Conservation (phyloP, 1,140 invertebrate species). For the Drosophila albomicans region DNA sequence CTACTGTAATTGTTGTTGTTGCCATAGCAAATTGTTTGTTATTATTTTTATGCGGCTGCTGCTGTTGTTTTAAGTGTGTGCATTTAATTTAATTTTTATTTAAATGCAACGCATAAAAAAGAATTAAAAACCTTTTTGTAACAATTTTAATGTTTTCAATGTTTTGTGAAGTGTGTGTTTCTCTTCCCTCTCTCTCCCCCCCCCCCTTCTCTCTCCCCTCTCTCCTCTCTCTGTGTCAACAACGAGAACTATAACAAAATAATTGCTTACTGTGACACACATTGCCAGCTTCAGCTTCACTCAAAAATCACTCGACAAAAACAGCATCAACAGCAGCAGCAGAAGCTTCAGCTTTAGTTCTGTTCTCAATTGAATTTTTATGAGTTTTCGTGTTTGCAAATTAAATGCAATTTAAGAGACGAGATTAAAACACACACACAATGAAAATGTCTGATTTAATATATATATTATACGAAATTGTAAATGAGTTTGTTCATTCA, state of each 20-base stretch:
- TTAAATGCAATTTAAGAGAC: background rate
- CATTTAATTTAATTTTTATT: slow-evolving; percentile 78
- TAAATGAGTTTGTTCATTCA: too few species aligned
- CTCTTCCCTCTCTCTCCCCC: background rate
- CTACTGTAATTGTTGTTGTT: slow-evolving; percentile 37
- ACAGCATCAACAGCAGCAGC: background rate
- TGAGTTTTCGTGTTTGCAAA: background rate
- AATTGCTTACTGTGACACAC: slow-evolving; percentile 38
- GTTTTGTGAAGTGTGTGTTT: slow-evolving; percentile 14
- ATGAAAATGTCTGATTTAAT: background rate
- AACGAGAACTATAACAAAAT: slow-evolving; percentile 22
- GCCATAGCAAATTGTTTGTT: slow-evolving; percentile 34
- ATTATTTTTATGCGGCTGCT: slow-evolving; percentile 30
- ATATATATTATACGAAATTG: too few species aligned
- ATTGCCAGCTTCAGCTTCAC: slow-evolving; percentile 16
- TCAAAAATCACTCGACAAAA: slow-evolving; percentile 28
- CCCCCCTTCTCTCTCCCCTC: too few species aligned
- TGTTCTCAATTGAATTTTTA: background rate
- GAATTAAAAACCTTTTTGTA: slow-evolving; percentile 34
- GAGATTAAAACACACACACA: slow-evolving; percentile 3
- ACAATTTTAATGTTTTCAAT: slow-evolving; percentile 14
- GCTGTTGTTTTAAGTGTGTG: slow-evolving; percentile 45
- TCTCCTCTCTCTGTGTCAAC: too few species aligned
- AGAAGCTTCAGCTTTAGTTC: background rate
- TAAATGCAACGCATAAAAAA: slow-evolving; percentile 72